A percentile compares a stretch with the other conserved stretches of the same genome.
Evolutionary conservation across 2,113 vertebrate genomes (phyloP).

Genomic region (Mobula birostris): DNA sequence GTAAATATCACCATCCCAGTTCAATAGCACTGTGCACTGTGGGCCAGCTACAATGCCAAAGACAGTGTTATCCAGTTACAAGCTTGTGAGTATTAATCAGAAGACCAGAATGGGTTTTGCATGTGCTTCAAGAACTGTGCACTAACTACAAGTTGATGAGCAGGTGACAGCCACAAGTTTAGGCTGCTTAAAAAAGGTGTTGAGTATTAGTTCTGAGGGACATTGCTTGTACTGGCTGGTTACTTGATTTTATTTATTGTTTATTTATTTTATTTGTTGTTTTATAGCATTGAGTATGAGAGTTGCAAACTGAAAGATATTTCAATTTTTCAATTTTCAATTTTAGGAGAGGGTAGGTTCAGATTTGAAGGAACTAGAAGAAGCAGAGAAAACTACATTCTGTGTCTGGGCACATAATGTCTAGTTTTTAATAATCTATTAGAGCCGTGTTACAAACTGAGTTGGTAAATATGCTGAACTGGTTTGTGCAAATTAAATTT

Average conservation of each 20-base stretch:
- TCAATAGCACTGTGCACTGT: not conserved
- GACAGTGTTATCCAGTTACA: not conserved
- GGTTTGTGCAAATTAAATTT: not conserved
- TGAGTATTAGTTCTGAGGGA: too few species aligned
- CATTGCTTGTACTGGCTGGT: too few species aligned
- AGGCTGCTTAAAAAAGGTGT: not conserved
- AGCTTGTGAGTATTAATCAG: not conserved
- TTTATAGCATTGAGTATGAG: too few species aligned
- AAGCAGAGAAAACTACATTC: not conserved
- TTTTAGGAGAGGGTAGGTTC: not conserved
- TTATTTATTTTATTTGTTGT: too few species aligned
- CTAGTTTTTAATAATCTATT: too few species aligned
- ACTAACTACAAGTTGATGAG: not conserved
- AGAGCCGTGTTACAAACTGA: not conserved
- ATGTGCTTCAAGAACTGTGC: not conserved
- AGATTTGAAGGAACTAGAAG: not conserved
- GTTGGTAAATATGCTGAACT: not conserved
- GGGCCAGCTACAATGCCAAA: not conserved
- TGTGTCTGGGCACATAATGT: not conserved
- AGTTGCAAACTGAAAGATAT: too few species aligned
- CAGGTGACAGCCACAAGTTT: not conserved
- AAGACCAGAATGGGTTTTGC: not conserved
- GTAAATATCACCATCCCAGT: not conserved
- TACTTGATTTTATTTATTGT: too few species aligned
- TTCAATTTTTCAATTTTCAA: not conserved